These are phyloP conservation scores for Zenarchopterus dispar DNA, from an alignment of 2,797 vertebrate species.

Conservation along the genomic window DNA sequence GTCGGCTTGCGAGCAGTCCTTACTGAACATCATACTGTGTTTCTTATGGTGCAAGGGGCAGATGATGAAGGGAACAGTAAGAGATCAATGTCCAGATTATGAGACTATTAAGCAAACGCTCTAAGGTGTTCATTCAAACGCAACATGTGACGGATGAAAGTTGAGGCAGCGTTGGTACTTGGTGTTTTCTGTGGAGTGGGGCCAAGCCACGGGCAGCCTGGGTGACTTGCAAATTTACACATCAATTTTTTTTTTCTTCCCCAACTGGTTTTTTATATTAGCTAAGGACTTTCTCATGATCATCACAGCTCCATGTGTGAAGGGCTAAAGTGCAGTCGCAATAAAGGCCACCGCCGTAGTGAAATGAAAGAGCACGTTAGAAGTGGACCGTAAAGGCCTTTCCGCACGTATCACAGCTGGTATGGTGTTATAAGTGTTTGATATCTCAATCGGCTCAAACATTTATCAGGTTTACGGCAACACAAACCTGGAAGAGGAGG, in stretches of 20 bases:
- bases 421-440: background rate
- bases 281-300: slow-evolving; percentile 20
- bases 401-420: too few species aligned
- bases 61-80: background rate
- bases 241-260: slow-evolving; percentile 24
- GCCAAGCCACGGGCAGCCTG: slow-evolving; percentile 40
- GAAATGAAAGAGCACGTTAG: background rate
- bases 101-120: background rate
- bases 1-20: background rate
- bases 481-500: slow-evolving; percentile 8
- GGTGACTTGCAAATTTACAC: slow-evolving; percentile 64
- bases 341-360: background rate
- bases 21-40: background rate
- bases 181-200: slow-evolving; percentile 37
- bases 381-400: background rate
- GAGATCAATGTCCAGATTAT: background rate
- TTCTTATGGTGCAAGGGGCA: background rate
- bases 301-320: slow-evolving; percentile 3
- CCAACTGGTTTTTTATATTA: slow-evolving; percentile 34
- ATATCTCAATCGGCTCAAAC: background rate
- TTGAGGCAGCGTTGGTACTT: background rate
- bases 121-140: background rate
- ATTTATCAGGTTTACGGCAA: background rate
- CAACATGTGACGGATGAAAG: background rate
- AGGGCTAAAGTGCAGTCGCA: slow-evolving; percentile 9